Conservation (phyloP, 2,113 vertebrate species). For the Urocolius indicus region DNA sequence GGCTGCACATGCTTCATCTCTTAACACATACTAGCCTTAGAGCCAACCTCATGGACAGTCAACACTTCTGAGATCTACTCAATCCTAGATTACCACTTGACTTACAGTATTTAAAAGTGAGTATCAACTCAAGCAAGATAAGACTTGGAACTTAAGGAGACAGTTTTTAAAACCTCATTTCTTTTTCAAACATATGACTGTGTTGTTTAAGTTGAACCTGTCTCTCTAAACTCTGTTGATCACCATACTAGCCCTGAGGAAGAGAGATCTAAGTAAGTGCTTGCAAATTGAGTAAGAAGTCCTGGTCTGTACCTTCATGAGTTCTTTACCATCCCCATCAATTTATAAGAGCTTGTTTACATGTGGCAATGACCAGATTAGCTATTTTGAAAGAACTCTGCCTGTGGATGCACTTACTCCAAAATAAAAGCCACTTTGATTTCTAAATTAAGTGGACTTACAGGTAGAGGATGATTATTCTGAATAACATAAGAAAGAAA, state of each 20-base stretch:
- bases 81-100: background rate
- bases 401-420: constrained; percentile 25
- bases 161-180: constrained; percentile 13
- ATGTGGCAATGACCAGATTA: constrained; percentile 33
- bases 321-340: constrained; percentile 8
- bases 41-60: background rate
- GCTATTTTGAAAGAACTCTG: constrained; percentile 35
- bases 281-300: constrained; percentile 47
- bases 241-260: constrained; percentile 22
- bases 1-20: background rate
- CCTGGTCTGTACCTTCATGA: background rate
- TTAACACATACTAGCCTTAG: background rate
- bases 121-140: background rate
- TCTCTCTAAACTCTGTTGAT: constrained; percentile 1
- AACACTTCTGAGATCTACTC: background rate
- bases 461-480: background rate
- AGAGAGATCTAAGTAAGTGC: background rate
- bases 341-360: constrained; percentile 10
- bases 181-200: background rate
- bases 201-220: background rate
- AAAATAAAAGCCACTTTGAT: constrained; percentile 34
- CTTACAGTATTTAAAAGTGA: background rate
- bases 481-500: background rate
- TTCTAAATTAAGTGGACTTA: background rate
- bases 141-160: background rate